These are phyloP conservation scores for Heliconius aoede DNA, from an alignment of 2,888 invertebrate species.

Conservation along the genomic window DNA sequence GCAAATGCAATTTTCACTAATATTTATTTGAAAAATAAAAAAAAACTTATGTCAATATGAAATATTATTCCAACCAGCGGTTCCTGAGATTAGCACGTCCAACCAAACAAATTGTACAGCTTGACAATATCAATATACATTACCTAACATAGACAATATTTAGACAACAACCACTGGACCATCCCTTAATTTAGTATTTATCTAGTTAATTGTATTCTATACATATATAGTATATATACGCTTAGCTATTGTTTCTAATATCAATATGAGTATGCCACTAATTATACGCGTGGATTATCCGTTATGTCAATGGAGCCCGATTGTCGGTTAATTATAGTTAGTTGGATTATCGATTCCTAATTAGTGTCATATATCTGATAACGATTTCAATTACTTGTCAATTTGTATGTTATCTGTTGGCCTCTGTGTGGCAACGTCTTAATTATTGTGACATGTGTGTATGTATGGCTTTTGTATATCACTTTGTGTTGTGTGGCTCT, in stretches of 20 bases:
- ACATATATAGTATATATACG: too few species aligned
- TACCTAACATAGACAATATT: too few species aligned
- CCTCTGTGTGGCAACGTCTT: background rate
- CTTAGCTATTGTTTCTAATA: slow-evolving; percentile 28
- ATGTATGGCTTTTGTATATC: background rate
- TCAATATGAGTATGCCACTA: slow-evolving; percentile 47
- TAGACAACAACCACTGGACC: background rate
- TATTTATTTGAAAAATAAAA: too few species aligned
- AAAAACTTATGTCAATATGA: too few species aligned
- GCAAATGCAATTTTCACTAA: too few species aligned
- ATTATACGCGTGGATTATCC: slow-evolving; percentile 61
- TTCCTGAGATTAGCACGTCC: too few species aligned
- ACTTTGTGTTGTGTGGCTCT: background rate
- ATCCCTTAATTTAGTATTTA: slow-evolving; percentile 17
- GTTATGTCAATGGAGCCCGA: slow-evolving; percentile 58
- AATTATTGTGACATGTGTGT: background rate
- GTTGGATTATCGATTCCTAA: slow-evolving; percentile 67
- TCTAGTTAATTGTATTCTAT: slow-evolving; percentile 18
- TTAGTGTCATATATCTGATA: slow-evolving; percentile 60
- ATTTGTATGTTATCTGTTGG: slow-evolving; percentile 39
- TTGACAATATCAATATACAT: too few species aligned
- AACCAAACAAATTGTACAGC: too few species aligned
- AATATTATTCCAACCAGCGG: too few species aligned
- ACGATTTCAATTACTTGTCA: slow-evolving; percentile 46
- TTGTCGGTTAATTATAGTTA: slow-evolving; percentile 66